Base-by-base conservation (phyloP, 2,797 vertebrate genomes). In the Cyprinella venusta region DNA sequence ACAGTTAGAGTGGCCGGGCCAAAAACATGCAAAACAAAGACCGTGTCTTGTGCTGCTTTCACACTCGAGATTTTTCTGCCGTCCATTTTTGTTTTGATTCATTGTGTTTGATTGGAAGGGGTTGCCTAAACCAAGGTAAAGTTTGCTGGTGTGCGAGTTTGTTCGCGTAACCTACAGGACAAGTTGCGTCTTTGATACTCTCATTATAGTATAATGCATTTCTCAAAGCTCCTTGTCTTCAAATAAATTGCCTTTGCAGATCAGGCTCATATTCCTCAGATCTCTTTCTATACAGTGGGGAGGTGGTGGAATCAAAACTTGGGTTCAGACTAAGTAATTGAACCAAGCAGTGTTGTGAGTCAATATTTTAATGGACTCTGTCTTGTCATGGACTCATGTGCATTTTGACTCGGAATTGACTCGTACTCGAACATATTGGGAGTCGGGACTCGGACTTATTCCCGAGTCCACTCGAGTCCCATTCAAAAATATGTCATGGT, bases 11-110 rank as follows among this genome's bases (percentile, higher is more conserved):
- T 79, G 61, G 36, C 38, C 0, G 40, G 38, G 70, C 52, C 61
- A 65, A 80, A 68, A 81, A 78, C 30, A 45, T 63, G 76, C 30
- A 18, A 81, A 80, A 81, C 50, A 80, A 80, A 80, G 65, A 52
- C 75, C 2, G 38, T 63, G 64, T 56, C 64, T 82, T 59, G 69
- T 30, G 24, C 45, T 67, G 76, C 42, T 52, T 78, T 52, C 59
- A 79, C 45, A 65, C 16, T n/a, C 64, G 6, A 68, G 64, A n/a
- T 40, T 38, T 79, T 52, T 40, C 18, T 65, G 61, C 24, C 10
- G 26, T 78, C 40, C 21, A 40, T 54, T 80, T 69, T 80, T 33
- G 9, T 38, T 52, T 38, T 36, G 16, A 54, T 69, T 77, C n/a
- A 21, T 1, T 45, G 36, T 15, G 56, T 76, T 45, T 61, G 24